Base-by-base conservation (phyloP, 2,797 vertebrate species). In the Lophotriccus pileatus region DNA sequence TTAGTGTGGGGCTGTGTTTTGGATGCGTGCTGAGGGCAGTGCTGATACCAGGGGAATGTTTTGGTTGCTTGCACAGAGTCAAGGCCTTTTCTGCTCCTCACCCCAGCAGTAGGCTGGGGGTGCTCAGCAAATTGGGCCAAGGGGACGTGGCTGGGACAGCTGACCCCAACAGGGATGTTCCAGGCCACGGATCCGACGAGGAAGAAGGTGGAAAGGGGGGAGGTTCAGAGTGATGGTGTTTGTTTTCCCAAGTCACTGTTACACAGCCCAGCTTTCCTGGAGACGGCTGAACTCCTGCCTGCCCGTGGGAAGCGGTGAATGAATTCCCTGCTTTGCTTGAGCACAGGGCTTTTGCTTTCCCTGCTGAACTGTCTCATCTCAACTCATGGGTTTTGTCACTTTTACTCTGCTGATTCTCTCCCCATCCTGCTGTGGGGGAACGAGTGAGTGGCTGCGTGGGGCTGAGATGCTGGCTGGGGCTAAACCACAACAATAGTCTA, bases 311-410 rank as follows among this genome's bases (percentile, higher is more conserved):
- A 52, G 14, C 21, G 14, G 43, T 25, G 56, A 37, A 23, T n/a
- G 5, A 69, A 37, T 53, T 58, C 56, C 12, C 63, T 20, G 7
- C 43, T 64, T 55, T 83, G 16, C 36, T 56, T 19, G n/a, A 49
- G 30, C n/a, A 24, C n/a, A 15, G 1, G 4, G 22, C 37, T 62
- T 62, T 92, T 50, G 22, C 55, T 58, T 50, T 74, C 17, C 20
- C 6, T 63, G 1, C 32, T 50, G 39, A 62, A 9, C 30, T 28
- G 25, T 73, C 22, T 83, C 7, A 2, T 73, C 37, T 74, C 49
- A 58, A 0, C 27, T 4, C 4, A 16, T 0, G 10, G 25, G 5
- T 59, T 75, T 59, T 69, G 50, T 53, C 17, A 2, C 23, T 34
- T 56, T 10, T 27, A 5, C 32, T 22, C 21, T 70, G 36, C 39